Percentiles rank a stretch among this genome's conserved stretches.
phyloP scores from a whole-genome alignment of 2,888 invertebrate species.

The Stegana nigrithorax region DNA sequence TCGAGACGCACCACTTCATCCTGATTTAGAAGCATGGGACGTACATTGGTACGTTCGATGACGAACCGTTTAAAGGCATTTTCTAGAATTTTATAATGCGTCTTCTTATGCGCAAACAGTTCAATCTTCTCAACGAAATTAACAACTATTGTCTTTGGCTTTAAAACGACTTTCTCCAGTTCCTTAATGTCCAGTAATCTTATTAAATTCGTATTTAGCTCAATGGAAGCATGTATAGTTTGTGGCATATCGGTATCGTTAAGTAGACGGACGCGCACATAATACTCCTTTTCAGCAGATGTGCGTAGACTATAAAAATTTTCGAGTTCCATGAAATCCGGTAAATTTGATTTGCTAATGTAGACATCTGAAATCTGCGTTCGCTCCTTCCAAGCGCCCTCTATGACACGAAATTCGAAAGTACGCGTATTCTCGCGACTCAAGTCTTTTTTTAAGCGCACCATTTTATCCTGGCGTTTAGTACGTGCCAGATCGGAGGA shows the following conservation, averaged over 20 bases:
- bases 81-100: slow-evolving; percentile 66
- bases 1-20: slow-evolving; percentile 66
- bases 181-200: slow-evolving; percentile 63
- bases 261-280: slow-evolving; percentile 56
- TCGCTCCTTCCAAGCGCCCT: slow-evolving; percentile 61
- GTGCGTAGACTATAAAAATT: slow-evolving; percentile 61
- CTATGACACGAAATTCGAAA: slow-evolving; percentile 66
- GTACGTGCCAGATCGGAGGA: slow-evolving; percentile 40
- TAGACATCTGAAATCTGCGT: slow-evolving; percentile 67
- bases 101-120: slow-evolving; percentile 63
- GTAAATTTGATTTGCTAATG: slow-evolving; percentile 63
- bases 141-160: slow-evolving; percentile 61
- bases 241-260: slow-evolving; percentile 52
- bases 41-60: slow-evolving; percentile 59
- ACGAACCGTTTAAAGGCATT: slow-evolving; percentile 67
- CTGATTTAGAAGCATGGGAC: slow-evolving; percentile 65
- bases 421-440: slow-evolving; percentile 57
- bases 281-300: slow-evolving; percentile 58
- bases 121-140: slow-evolving; percentile 69
- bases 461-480: slow-evolving; percentile 62
- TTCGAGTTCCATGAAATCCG: slow-evolving; percentile 65
- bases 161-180: slow-evolving; percentile 62
- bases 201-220: slow-evolving; percentile 66
- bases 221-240: slow-evolving; percentile 65
- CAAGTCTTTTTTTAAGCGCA: slow-evolving; percentile 63